These are phyloP conservation scores for Eurystomus glaucurus DNA, from an alignment of 2,797 vertebrate species.

Conservation along the genomic window DNA sequence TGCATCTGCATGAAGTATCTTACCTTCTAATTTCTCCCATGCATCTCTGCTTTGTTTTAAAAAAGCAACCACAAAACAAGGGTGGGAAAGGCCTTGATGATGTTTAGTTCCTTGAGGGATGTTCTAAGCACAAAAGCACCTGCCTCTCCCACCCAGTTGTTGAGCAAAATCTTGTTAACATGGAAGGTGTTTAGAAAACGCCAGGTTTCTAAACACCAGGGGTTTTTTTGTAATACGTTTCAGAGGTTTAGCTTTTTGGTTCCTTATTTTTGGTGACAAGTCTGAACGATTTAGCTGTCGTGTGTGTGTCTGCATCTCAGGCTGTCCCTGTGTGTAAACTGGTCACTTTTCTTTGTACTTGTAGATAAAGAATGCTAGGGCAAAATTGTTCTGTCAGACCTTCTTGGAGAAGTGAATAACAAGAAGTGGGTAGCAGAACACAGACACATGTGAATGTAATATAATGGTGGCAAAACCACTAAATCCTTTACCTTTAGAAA, in stretches of 20 bases:
- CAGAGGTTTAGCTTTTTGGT: neutral
- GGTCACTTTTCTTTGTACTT: neutral
- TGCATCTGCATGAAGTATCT: neutral
- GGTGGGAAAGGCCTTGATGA: neutral
- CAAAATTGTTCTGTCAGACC: neutral
- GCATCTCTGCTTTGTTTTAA: neutral
- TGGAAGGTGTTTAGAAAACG: neutral
- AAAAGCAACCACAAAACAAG: neutral
- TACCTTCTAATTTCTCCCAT: neutral
- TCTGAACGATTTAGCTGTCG: neutral
- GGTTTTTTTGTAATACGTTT: neutral
- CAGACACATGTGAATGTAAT: neutral
- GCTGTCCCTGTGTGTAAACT: neutral
- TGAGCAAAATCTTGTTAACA: neutral
- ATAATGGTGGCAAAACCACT: neutral
- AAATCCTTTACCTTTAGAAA: neutral
- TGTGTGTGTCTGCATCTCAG: neutral
- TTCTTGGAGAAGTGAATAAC: neutral
- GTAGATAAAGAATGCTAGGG: neutral
- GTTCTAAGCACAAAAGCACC: neutral
- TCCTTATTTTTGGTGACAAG: neutral
- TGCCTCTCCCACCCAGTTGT: neutral
- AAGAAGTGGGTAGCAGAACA: neutral
- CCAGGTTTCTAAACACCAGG: neutral
- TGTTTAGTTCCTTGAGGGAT: neutral